Conservation (phyloP, 2,113 vertebrate genomes). For the Petroica traversi region DNA sequence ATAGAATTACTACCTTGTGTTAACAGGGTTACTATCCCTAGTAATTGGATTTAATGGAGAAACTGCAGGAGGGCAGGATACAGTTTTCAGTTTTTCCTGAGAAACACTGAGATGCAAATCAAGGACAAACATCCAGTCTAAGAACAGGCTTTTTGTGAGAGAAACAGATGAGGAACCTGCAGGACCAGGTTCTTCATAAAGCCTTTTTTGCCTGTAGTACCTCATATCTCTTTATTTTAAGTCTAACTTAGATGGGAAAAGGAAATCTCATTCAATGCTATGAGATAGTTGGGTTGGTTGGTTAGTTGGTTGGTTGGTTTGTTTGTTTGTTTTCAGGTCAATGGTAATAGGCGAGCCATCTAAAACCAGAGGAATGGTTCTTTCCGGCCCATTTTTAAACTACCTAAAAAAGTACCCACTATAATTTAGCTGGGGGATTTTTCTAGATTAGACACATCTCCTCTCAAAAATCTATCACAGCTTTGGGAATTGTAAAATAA, state of each 20-base stretch:
- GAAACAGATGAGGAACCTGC: background rate
- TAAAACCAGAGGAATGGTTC: background rate
- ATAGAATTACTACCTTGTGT: background rate
- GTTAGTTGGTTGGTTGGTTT: background rate
- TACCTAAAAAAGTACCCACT: background rate
- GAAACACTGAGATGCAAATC: background rate
- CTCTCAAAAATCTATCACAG: background rate
- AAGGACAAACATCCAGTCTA: background rate
- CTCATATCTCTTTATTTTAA: background rate
- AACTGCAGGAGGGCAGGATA: background rate
- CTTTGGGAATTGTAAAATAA: background rate
- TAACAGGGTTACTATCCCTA: background rate
- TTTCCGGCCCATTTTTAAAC: background rate
- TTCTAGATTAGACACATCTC: background rate
- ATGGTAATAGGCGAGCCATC: background rate
- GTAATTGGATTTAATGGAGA: slow-evolving; percentile 4
- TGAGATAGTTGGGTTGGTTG: background rate
- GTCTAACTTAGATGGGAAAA: background rate
- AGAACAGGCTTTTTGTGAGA: background rate
- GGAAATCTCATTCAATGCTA: background rate
- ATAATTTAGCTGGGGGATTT: background rate
- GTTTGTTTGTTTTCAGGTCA: background rate
- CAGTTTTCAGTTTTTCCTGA: background rate
- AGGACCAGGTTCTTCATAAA: background rate
- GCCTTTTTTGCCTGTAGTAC: background rate